Evolutionary conservation across 2,113 vertebrate genomes (phyloP).

Genomic region (Otolemur garnettii): DNA sequence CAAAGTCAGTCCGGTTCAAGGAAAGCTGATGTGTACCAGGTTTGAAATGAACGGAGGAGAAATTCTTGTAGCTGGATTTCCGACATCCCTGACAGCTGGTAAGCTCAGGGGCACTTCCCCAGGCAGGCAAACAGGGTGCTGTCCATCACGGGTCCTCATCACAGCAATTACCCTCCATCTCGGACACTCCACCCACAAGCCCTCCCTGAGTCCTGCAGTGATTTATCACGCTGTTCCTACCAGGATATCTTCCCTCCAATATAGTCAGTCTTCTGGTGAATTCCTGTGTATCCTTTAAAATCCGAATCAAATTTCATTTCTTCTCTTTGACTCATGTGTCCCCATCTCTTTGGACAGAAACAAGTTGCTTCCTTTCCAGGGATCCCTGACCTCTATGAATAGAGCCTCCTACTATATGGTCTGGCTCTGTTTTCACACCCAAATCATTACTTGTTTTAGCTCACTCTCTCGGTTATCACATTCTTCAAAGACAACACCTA

Average conservation of each 20-base stretch:
- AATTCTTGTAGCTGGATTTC: not conserved
- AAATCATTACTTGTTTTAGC: not conserved
- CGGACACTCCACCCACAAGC: not conserved
- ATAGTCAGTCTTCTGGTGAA: slow-evolving; percentile 39
- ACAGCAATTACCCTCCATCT: not conserved
- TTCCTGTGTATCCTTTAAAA: not conserved
- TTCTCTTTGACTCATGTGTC: not conserved
- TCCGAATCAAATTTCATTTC: slow-evolving; percentile 28
- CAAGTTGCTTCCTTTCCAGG: slow-evolving; percentile 30
- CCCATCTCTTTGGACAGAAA: not conserved
- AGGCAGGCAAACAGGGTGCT: not conserved
- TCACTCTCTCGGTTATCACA: not conserved
- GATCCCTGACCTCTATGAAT: slow-evolving; percentile 18
- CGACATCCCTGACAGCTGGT: not conserved
- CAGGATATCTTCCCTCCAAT: not conserved
- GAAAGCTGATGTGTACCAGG: not conserved
- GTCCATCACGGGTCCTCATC: not conserved
- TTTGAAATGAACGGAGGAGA: not conserved
- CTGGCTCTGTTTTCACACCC: not conserved
- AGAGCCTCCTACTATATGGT: not conserved
- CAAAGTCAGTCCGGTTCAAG: not conserved
- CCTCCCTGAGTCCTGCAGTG: not conserved
- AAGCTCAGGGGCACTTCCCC: not conserved
- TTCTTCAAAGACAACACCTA: not conserved
- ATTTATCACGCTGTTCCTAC: not conserved